A percentile compares a stretch with the other conserved stretches of the same genome.
Evolutionary conservation across 2,113 vertebrate species (phyloP).

Genomic region (Pholis gunnellus): DNA sequence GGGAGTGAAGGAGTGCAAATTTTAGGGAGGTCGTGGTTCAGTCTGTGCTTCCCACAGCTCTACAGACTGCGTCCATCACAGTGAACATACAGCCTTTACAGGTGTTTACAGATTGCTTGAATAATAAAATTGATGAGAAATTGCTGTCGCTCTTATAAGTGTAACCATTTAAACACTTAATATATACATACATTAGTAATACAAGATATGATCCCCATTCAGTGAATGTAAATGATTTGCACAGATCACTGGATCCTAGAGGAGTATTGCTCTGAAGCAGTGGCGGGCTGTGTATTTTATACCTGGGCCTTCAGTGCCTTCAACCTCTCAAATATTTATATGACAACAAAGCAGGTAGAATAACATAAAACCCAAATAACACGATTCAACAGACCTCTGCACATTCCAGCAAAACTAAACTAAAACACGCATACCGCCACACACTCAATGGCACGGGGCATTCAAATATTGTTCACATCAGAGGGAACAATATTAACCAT

Average conservation of each 20-base stretch:
- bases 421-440: too few species aligned
- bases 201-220: not conserved
- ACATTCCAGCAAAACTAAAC: too few species aligned
- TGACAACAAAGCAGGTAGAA: too few species aligned
- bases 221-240: not conserved
- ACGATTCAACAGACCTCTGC: too few species aligned
- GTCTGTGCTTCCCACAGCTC: slow-evolving; percentile 16
- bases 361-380: too few species aligned
- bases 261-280: not conserved
- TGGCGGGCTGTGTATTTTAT: too few species aligned
- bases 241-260: not conserved
- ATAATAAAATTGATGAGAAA: not conserved
- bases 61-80: not conserved
- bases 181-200: not conserved
- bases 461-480: too few species aligned
- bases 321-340: too few species aligned
- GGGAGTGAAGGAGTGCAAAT: slow-evolving; percentile 17
- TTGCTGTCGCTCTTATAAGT: not conserved
- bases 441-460: too few species aligned
- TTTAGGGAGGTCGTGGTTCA: slow-evolving; percentile 8
- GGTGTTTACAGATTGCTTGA: not conserved
- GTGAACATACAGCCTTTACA: slow-evolving; percentile 6
- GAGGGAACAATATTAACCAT: too few species aligned
- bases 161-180: not conserved
- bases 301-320: too few species aligned